A percentile compares a stretch with the other conserved stretches of the same genome.
Conservation (phyloP, 2,888 invertebrate species). For the Catocala fraxini region DNA sequence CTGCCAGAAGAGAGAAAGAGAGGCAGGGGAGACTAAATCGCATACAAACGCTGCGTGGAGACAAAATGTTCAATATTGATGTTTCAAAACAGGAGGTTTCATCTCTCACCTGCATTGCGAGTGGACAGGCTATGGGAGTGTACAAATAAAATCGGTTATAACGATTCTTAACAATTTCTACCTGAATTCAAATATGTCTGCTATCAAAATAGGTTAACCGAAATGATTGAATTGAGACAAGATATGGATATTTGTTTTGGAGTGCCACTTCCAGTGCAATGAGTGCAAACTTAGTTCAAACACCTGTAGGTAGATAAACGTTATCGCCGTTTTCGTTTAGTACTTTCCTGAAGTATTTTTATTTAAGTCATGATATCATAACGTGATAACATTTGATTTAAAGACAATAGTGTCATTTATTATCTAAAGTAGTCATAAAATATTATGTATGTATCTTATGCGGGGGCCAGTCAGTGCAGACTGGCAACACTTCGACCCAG, state of each 20-base stretch:
- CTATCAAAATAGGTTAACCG: background rate
- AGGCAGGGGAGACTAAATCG: too few relatives aligned
- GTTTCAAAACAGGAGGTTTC: too few relatives aligned
- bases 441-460: too few relatives aligned
- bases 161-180: too few relatives aligned
- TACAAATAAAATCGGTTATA: too few relatives aligned
- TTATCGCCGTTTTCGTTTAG: constrained; percentile 50
- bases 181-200: background rate
- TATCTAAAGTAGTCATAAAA: constrained; percentile 3
- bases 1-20: too few relatives aligned
- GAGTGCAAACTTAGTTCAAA: constrained; percentile 65
- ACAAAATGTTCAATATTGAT: too few relatives aligned
- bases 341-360: constrained; percentile 37
- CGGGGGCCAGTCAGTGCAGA: too few relatives aligned
- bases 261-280: constrained; percentile 49
- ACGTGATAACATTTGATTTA: constrained; percentile 32
- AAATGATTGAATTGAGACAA: constrained; percentile 1
- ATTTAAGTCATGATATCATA: constrained; percentile 31
- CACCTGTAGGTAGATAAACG: constrained; percentile 63
- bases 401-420: constrained; percentile 19
- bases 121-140: too few relatives aligned
- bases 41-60: too few relatives aligned
- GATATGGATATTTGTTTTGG: constrained; percentile 15
- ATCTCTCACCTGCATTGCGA: too few relatives aligned
- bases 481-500: too few relatives aligned